Conservation (phyloP, 2,888 invertebrate genomes). For the Hirtodrosophila cameraria region DNA sequence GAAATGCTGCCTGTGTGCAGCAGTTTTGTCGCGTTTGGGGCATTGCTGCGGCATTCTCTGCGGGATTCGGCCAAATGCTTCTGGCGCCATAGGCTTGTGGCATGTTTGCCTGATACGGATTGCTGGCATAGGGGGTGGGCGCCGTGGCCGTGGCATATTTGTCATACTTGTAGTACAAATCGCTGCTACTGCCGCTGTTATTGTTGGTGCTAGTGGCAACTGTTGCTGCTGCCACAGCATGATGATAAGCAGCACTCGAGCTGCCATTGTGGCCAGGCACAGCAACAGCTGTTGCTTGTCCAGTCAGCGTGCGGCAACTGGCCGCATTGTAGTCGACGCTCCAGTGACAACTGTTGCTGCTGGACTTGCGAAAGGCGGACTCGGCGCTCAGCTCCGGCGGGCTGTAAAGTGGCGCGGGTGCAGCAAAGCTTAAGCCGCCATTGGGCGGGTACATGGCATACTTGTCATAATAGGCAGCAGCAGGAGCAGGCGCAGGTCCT, state of each 20-base stretch:
- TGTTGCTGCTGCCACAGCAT: slow-evolving; percentile 17
- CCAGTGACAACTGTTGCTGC: slow-evolving; percentile 67
- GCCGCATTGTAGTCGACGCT: slow-evolving; percentile 67
- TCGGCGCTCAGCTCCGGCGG: slow-evolving; percentile 53
- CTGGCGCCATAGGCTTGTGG: slow-evolving; percentile 53
- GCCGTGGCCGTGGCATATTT: slow-evolving; percentile 56
- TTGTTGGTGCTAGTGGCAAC: slow-evolving; percentile 8
- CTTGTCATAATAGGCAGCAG: slow-evolving; percentile 68
- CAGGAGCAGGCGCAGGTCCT: slow-evolving; percentile 2
- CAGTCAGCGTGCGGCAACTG: slow-evolving; percentile 62
- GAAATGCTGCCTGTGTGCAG: slow-evolving; percentile 69
- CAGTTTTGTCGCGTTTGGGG: slow-evolving; percentile 69
- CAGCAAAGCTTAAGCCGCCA: slow-evolving; percentile 29
- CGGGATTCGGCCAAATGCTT: slow-evolving; percentile 60
- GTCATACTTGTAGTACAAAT: slow-evolving; percentile 71
- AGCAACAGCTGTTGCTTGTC: slow-evolving; percentile 26
- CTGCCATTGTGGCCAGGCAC: slow-evolving; percentile 17
- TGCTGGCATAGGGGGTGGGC: slow-evolving; percentile 36
- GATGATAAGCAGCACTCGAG: slow-evolving; percentile 45
- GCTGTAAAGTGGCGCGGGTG: slow-evolving; percentile 60
- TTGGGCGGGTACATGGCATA: slow-evolving; percentile 65
- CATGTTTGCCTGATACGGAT: slow-evolving; percentile 48
- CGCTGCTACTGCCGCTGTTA: slow-evolving; percentile 39
- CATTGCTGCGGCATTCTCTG: slow-evolving; percentile 41
- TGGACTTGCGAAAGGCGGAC: slow-evolving; percentile 63